Evolutionary conservation across 2,797 vertebrate genomes (phyloP), one percentile per base, ranked within the genome.

Genomic region (Macropodus opercularis): DNA sequence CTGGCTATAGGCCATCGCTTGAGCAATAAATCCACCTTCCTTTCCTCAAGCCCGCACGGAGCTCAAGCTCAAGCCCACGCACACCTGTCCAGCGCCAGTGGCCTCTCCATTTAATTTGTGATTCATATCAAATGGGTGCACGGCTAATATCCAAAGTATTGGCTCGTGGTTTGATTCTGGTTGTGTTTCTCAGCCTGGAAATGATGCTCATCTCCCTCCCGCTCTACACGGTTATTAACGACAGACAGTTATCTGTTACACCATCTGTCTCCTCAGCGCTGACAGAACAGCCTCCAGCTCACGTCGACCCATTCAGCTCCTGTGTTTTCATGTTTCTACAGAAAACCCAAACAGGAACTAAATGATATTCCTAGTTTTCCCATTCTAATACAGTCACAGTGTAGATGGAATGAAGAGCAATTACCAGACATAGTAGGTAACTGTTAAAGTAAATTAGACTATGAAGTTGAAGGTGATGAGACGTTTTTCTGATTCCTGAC

Each of bases 31-130:
- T 38, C 17, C 8, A 50, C 46, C 36, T 36, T 32, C 27, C 48
- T 47, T 72, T 34, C 59, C 65, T 65, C 40, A 31, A 55, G 44
- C 48, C 38, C 54, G 36, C 32, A 17, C 11, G 8, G n/a, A n/a
- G n/a, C 51, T 58, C 34, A 11, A 9, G 18, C 55, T 58, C 61
- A 10, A 50, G 53, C 80, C 76, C 80, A 83, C 75, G 49, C 77
- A 82, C 78, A 80, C 77, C 68, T 83, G 81, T 67, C 77, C 71
- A 58, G 44, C n/a, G n/a, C n/a, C n/a, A n/a, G n/a, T n/a, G n/a
- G 55, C 62, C n/a, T 47, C 53, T 31, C 69, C 27, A 47, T 67
- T 19, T 52, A 43, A 58, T 69, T 63, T 66, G 31, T 31, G 23
- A 79, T 66, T 75, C 46, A 65, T 57, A 57, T 72, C 40, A 65